Evolutionary conservation across 2,888 invertebrate genomes (phyloP).

Genomic region (Macrophya annulata): DNA sequence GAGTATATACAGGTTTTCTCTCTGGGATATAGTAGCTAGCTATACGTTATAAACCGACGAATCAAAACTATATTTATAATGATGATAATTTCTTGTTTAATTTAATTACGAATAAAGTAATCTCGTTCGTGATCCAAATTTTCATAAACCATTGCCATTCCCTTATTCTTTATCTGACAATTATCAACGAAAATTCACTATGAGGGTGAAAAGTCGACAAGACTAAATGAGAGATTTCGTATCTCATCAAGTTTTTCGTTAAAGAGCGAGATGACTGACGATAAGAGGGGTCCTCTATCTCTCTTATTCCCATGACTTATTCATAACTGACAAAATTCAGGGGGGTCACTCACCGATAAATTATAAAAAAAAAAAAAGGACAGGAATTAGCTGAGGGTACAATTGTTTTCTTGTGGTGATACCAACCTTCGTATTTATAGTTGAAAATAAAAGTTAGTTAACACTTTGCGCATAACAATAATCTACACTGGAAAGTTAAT

Average conservation of each 20-base stretch:
- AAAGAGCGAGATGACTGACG: not conserved
- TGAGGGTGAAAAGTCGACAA: not conserved
- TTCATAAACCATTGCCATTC: not conserved
- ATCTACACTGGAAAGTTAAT: constrained; percentile 5
- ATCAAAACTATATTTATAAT: not conserved
- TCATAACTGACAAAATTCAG: not conserved
- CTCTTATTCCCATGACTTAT: not conserved
- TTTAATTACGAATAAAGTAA: constrained; percentile 36
- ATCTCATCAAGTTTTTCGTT: not conserved
- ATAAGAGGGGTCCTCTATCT: not conserved
- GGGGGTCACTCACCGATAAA: constrained; percentile 15
- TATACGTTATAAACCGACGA: not conserved
- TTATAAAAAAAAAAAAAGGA: not conserved
- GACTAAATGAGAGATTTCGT: not conserved
- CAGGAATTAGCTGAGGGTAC: not conserved
- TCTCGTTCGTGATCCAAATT: constrained; percentile 31
- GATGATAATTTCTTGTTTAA: not conserved
- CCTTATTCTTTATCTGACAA: constrained; percentile 15
- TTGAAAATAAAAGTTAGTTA: not conserved
- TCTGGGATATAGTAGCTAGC: not conserved
- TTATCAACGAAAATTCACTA: not conserved
- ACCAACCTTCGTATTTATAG: not conserved
- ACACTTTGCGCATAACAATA: not conserved
- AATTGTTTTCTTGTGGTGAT: not conserved
- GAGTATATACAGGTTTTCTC: constrained; percentile 24